These are phyloP conservation scores for Rostratula benghalensis DNA, from an alignment of 2,113 vertebrate genomes.

Conservation along the genomic window DNA sequence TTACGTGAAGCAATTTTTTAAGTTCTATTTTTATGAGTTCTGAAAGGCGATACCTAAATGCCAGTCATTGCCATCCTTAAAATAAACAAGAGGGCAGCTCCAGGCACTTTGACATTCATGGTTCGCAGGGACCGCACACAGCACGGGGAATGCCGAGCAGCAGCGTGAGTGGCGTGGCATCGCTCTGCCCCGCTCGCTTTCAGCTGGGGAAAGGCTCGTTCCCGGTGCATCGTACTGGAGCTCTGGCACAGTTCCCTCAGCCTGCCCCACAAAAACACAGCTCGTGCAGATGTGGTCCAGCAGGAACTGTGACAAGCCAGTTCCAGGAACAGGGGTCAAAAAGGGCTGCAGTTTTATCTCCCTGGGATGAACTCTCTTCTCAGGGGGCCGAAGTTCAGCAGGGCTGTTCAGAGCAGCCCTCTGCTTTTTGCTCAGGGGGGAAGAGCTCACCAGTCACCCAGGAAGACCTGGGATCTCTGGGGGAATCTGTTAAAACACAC, in stretches of 20 bases:
- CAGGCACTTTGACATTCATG: neutral
- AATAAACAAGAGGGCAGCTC: neutral
- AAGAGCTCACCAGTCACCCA: neutral
- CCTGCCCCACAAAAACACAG: neutral
- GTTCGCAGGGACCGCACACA: neutral
- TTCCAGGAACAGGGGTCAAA: neutral
- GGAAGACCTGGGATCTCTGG: neutral
- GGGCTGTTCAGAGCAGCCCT: neutral
- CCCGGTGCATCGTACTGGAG: rapidly evolving
- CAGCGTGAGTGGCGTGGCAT: neutral
- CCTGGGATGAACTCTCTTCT: neutral
- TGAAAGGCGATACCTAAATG: conserved; percentile 22
- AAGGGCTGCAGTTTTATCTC: neutral
- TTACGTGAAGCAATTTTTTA: neutral
- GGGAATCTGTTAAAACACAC: neutral
- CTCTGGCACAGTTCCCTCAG: neutral
- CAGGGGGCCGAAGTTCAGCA: neutral
- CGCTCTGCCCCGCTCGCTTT: neutral
- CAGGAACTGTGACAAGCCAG: neutral
- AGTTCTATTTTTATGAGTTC: conserved; percentile 17
- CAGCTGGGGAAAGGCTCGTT: neutral
- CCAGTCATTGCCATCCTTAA: neutral
- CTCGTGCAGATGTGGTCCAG: neutral
- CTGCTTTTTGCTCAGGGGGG: neutral
- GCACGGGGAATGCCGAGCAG: rapidly evolving